These are phyloP conservation scores for Chroicocephalus ridibundus DNA, from an alignment of 2,113 vertebrate genomes.

Conservation along the genomic window DNA sequence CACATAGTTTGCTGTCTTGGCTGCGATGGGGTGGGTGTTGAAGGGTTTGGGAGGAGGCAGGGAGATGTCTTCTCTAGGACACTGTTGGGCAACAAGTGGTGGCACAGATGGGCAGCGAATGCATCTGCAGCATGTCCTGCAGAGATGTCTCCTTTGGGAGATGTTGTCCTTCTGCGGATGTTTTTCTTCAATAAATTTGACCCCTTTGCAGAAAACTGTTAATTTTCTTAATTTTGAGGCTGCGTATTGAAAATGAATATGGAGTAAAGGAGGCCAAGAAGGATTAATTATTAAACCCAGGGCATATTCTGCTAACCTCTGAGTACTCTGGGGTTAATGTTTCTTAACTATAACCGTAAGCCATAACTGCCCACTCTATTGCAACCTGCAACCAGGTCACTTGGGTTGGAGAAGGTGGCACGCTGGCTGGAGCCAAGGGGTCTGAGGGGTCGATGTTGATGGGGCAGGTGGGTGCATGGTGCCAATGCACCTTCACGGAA, in stretches of 20 bases:
- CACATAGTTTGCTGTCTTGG: not conserved
- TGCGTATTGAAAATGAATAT: not conserved
- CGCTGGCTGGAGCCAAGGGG: not conserved
- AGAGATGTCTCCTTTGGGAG: not conserved
- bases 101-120: not conserved
- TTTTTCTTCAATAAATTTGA: not conserved
- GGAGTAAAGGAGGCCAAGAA: not conserved
- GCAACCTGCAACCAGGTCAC: not conserved
- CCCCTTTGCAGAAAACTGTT: not conserved
- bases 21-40: not conserved
- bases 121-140: not conserved
- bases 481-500: not conserved
- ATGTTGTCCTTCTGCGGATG: not conserved
- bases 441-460: not conserved
- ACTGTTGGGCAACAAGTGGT: not conserved
- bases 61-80: not conserved
- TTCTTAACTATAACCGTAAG: not conserved
- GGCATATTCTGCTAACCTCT: not conserved
- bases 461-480: not conserved
- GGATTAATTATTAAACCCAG: not conserved
- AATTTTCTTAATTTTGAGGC: not conserved
- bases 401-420: not conserved
- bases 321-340: not conserved
- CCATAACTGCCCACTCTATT: not conserved
- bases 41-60: not conserved